A percentile compares a stretch with the other conserved stretches of the same genome.
Evolutionary conservation across 2,797 vertebrate species (phyloP).

Genomic region (Xenops minutus): DNA sequence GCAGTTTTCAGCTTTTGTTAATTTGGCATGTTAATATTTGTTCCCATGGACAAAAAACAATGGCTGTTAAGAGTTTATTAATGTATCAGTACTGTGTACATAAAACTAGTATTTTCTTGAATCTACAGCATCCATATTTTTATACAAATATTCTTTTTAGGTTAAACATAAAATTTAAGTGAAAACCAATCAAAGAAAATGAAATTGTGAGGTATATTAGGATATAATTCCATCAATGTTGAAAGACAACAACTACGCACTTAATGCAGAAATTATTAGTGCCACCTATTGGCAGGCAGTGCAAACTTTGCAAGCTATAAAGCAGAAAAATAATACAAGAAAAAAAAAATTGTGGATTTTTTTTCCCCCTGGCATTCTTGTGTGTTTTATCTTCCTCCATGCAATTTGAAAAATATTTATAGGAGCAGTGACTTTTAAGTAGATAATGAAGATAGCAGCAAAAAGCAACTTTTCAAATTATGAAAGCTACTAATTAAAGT

Average conservation of each 20-base stretch:
- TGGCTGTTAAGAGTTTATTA: background rate
- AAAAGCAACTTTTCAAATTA: background rate
- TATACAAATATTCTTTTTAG: background rate
- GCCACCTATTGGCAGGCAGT: slow-evolving; percentile 56
- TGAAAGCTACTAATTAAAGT: slow-evolving; percentile 17
- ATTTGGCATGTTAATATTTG: background rate
- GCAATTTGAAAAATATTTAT: slow-evolving; percentile 9
- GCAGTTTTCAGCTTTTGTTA: background rate
- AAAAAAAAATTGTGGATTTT: background rate
- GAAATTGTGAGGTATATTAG: background rate
- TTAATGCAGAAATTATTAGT: slow-evolving; percentile 46
- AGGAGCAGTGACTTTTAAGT: background rate
- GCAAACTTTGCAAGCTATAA: background rate
- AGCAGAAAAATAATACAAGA: background rate
- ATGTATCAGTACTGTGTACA: background rate
- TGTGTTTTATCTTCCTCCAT: background rate
- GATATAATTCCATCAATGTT: background rate
- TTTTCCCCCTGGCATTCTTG: background rate
- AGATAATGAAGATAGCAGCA: background rate
- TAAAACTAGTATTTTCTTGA: background rate
- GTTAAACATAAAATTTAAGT: background rate
- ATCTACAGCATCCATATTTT: background rate
- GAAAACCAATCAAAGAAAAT: background rate
- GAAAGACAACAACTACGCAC: background rate
- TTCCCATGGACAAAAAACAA: background rate